Conservation (phyloP, 2,113 vertebrate genomes). For the Agapornis roseicollis region DNA sequence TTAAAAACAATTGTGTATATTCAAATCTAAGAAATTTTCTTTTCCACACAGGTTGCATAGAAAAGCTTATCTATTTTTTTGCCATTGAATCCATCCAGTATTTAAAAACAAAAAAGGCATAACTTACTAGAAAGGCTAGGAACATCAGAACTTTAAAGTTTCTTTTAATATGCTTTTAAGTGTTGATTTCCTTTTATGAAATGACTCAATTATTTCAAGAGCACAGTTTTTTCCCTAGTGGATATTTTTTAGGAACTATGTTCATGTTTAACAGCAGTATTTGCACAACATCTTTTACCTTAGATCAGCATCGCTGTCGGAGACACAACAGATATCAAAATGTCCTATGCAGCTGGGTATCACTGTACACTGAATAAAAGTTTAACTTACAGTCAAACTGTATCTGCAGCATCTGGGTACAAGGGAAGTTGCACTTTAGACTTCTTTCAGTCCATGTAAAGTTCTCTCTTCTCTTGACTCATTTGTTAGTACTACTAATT, state of each 20-base stretch:
- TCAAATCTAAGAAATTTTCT: not conserved
- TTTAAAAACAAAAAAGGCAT: not conserved
- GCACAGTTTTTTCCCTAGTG: not conserved
- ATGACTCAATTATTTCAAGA: not conserved
- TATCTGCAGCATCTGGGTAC: not conserved
- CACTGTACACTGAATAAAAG: not conserved
- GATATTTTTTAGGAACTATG: not conserved
- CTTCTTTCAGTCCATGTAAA: not conserved
- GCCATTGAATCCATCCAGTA: not conserved
- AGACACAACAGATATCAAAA: not conserved
- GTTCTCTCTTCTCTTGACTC: not conserved
- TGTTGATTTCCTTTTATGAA: not conserved
- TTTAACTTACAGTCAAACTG: not conserved
- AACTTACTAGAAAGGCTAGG: not conserved
- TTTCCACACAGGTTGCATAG: not conserved
- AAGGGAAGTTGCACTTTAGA: not conserved
- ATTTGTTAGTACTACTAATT: not conserved
- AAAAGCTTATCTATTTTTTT: constrained; percentile 1
- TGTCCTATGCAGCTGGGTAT: not conserved
- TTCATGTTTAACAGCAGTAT: not conserved
- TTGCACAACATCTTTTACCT: constrained; percentile 25
- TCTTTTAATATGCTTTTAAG: not conserved
- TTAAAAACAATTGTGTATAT: constrained; percentile 12
- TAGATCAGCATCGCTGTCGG: not conserved
- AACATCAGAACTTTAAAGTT: not conserved